Percentiles rank a stretch among this genome's conserved stretches.
These are phyloP conservation scores for Lanistes nyassanus DNA, from an alignment of 1,140 invertebrate species.

Conservation along the genomic window DNA sequence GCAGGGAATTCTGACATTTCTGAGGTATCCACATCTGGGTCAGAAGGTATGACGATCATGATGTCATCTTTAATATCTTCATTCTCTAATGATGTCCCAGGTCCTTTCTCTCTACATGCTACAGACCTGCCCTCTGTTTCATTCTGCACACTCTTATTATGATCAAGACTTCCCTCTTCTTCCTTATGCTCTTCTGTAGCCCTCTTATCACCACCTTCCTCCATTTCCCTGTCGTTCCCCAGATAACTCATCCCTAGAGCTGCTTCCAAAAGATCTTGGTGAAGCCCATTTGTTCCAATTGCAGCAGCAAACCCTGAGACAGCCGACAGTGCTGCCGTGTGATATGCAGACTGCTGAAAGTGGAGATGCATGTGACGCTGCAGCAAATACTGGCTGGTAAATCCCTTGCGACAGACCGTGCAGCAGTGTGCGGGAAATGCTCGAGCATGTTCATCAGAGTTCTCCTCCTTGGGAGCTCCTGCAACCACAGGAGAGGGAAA, in stretches of 20 bases:
- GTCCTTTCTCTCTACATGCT: constrained; percentile 9
- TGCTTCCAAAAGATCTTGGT: neutral
- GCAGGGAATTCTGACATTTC: constrained; percentile 21
- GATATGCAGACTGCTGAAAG: constrained; percentile 75
- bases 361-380: constrained; percentile 99
- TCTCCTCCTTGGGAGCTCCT: too few species aligned
- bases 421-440: constrained; percentile 68
- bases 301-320: neutral
- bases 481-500: too few species aligned
- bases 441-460: too few species aligned
- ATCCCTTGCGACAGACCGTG: constrained; percentile 97
- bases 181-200: constrained; percentile 12
- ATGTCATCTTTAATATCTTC: constrained; percentile 54
- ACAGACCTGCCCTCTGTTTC: neutral
- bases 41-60: constrained; percentile 59
- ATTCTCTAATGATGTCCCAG: constrained; percentile 45
- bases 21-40: constrained; percentile 38
- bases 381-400: constrained; percentile 96
- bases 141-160: constrained; percentile 19
- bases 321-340: neutral
- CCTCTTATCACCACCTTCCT: constrained; percentile 14
- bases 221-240: neutral
- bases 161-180: neutral
- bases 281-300: neutral
- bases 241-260: neutral